These are phyloP conservation scores for Conops quadrifasciatus DNA, from an alignment of 2,888 invertebrate genomes.

Conservation along the genomic window DNA sequence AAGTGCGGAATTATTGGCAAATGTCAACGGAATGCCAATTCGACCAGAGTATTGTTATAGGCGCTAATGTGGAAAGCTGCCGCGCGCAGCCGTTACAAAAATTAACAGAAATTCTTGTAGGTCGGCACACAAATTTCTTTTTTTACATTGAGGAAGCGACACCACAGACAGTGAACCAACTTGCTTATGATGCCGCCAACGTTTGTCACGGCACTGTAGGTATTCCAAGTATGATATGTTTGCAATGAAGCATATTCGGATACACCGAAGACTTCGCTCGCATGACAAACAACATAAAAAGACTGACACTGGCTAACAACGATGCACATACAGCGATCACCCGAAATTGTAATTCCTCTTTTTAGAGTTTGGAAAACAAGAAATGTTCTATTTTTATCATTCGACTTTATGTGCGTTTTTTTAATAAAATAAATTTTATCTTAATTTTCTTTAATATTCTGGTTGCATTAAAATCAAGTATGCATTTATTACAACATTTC, in stretches of 20 bases:
- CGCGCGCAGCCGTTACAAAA: not conserved
- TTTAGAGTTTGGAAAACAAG: too few species aligned
- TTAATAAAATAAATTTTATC: too few species aligned
- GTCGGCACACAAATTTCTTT: conserved; percentile 8
- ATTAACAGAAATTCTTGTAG: conserved; percentile 26
- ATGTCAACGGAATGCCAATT: conserved; percentile 29
- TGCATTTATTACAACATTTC: too few species aligned
- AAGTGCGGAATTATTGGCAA: conserved; percentile 10
- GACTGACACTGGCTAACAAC: too few species aligned
- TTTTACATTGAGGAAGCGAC: not conserved
- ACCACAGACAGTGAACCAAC: not conserved
- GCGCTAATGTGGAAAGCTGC: conserved; percentile 27
- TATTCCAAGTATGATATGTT: not conserved
- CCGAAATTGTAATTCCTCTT: too few species aligned
- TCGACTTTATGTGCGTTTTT: too few species aligned
- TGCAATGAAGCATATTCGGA: not conserved
- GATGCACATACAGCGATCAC: too few species aligned
- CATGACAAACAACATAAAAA: not conserved
- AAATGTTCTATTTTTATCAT: too few species aligned
- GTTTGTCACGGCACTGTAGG: not conserved
- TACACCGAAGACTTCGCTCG: not conserved
- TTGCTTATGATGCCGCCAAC: not conserved
- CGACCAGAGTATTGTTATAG: not conserved
- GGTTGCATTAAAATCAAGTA: too few species aligned
- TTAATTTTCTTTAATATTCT: too few species aligned